A percentile compares a stretch with the other conserved stretches of the same genome.
Evolutionary conservation across 2,113 vertebrate species (phyloP).

Genomic region (Bufo bufo): DNA sequence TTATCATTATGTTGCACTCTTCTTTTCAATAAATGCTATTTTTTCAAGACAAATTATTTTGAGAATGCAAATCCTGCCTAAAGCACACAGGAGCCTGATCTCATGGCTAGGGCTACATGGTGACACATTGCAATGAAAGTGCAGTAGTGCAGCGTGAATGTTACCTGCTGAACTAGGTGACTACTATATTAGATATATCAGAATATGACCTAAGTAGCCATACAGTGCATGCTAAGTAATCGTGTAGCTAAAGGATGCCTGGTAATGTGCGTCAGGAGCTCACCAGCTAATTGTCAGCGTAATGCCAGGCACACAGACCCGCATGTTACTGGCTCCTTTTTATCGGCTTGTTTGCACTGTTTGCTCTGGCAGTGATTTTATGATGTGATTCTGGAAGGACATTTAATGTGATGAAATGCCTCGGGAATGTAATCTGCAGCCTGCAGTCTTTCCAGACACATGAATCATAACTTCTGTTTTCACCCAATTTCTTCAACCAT

Average conservation of each 20-base stretch:
- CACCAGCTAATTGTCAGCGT: neutral
- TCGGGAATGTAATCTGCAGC: constrained; percentile 62
- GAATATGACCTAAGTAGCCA: too few species aligned
- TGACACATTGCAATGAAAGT: too few species aligned
- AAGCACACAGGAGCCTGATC: neutral
- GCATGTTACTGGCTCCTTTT: neutral
- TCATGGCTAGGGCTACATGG: too few species aligned
- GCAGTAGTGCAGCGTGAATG: too few species aligned
- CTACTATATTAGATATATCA: too few species aligned
- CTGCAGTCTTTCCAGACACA: neutral
- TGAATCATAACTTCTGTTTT: constrained; percentile 27
- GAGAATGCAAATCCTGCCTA: neutral
- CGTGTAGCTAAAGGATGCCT: too few species aligned
- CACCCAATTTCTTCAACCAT: neutral
- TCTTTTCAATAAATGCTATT: too few species aligned
- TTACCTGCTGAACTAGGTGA: too few species aligned
- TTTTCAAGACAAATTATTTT: neutral
- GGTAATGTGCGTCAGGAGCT: neutral
- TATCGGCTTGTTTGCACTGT: constrained; percentile 65
- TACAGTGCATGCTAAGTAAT: too few species aligned
- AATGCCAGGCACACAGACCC: neutral
- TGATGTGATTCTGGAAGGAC: constrained; percentile 66
- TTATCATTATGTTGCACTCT: too few species aligned
- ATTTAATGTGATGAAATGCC: constrained; percentile 59
- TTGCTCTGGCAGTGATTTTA: constrained; percentile 61